Percentiles rank a stretch among this genome's conserved stretches.
These are phyloP conservation scores for Venturia canescens DNA, from an alignment of 1,140 invertebrate species.

Conservation along the genomic window DNA sequence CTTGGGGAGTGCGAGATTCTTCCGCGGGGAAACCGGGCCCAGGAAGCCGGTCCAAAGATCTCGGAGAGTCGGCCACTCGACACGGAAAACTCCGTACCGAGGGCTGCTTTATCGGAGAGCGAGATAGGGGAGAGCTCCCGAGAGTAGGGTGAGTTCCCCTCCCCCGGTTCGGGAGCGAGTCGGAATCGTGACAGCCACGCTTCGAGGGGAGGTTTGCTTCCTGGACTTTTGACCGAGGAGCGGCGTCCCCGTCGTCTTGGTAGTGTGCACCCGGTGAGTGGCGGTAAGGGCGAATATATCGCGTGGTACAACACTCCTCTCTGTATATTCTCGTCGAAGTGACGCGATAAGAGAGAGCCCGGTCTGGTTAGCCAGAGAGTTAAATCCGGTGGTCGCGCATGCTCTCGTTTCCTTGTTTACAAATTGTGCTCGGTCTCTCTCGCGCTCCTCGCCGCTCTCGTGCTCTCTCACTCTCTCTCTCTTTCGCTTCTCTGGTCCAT, in stretches of 20 bases:
- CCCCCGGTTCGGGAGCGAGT: not conserved
- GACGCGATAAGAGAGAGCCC: slow-evolving; percentile 28
- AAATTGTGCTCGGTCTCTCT: not conserved
- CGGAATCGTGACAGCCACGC: slow-evolving; percentile 36
- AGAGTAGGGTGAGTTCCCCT: slow-evolving; percentile 7
- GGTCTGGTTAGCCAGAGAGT: not conserved
- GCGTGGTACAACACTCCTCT: not conserved
- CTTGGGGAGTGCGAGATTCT: not conserved
- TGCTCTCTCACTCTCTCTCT: not conserved
- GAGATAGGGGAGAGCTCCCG: not conserved
- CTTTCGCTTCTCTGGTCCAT: not conserved
- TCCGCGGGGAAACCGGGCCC: no score
- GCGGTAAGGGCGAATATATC: slow-evolving; percentile 16
- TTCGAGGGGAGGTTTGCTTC: slow-evolving; percentile 27
- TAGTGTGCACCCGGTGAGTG: not conserved
- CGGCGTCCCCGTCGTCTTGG: slow-evolving; percentile 7
- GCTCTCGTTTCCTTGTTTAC: slow-evolving; percentile 28
- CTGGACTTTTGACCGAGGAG: slow-evolving; percentile 55
- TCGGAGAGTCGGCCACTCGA: not conserved
- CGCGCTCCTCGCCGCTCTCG: not conserved
- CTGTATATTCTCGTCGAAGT: slow-evolving; percentile 6
- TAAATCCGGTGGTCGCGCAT: slow-evolving; percentile 17
- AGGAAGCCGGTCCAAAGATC: no score
- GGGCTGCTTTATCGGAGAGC: slow-evolving; percentile 7
- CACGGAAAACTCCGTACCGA: slow-evolving; percentile 21